Percentiles rank a stretch among this genome's conserved stretches.
phyloP scores from a whole-genome alignment of 1,140 invertebrate genomes.

The Musca domestica region DNA sequence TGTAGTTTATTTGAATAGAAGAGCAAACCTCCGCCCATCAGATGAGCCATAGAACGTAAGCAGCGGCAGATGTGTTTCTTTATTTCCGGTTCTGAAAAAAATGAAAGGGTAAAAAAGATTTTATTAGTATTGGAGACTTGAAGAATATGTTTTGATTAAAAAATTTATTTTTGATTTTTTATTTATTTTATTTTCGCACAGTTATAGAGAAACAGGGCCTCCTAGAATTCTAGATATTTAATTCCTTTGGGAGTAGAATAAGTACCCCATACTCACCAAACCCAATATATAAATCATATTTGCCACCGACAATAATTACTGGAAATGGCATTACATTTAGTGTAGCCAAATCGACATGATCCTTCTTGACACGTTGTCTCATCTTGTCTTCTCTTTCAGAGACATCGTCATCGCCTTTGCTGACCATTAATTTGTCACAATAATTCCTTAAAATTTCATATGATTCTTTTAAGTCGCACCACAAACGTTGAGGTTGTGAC shows the following conservation, averaged over 20 bases:
- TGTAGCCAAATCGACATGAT: constrained; percentile 32
- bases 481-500: constrained; percentile 65
- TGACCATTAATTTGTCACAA: constrained; percentile 12
- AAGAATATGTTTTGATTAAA: no score
- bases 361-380: constrained; percentile 31
- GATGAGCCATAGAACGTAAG: constrained; percentile 70
- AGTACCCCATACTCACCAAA: constrained; percentile 56
- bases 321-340: constrained; percentile 48
- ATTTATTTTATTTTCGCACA: no score
- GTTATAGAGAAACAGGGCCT: no score
- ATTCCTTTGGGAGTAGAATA: no score
- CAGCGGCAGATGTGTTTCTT: constrained; percentile 73
- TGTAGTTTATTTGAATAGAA: constrained; percentile 75
- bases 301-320: constrained; percentile 72
- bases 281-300: constrained; percentile 82
- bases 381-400: constrained; percentile 35
- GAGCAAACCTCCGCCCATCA: constrained; percentile 67
- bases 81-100: constrained; percentile 66
- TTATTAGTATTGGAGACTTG: not conserved
- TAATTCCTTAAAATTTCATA: constrained; percentile 34
- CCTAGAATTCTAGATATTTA: no score
- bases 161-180: no score
- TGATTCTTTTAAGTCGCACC: constrained; percentile 63
- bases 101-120: not conserved
- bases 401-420: constrained; percentile 25